Conservation (phyloP, 2,113 vertebrate genomes). For the Leucopternis melanops region DNA sequence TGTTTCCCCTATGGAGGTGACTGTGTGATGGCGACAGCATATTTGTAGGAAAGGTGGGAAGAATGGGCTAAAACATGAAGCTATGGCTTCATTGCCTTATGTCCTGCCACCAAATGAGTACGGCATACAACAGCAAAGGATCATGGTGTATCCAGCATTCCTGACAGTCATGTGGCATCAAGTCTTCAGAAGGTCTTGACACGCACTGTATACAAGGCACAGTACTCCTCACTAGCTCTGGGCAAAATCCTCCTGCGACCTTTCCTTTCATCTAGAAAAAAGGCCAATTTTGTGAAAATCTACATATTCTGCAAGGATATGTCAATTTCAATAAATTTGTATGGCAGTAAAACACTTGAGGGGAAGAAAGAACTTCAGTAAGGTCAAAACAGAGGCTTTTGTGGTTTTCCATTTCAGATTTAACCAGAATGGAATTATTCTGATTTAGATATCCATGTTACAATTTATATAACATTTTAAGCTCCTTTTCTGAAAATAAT, state of each 20-base stretch:
- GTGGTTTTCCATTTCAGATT: background rate
- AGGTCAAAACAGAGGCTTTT: background rate
- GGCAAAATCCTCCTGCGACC: background rate
- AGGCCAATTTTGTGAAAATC: background rate
- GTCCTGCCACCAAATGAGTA: background rate
- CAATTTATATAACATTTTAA: background rate
- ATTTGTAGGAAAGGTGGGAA: background rate
- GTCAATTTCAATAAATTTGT: background rate
- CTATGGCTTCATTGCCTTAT: background rate
- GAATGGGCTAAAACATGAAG: background rate
- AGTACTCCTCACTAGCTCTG: background rate
- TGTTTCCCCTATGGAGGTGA: background rate
- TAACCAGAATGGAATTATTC: background rate
- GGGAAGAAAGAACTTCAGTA: background rate
- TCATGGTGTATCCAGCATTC: background rate
- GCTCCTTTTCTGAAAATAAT: background rate
- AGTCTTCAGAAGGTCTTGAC: background rate
- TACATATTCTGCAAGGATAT: background rate
- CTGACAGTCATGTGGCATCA: background rate
- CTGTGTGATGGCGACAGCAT: background rate
- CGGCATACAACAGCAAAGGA: background rate
- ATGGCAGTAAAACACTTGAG: background rate
- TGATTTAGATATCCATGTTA: background rate
- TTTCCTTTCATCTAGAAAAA: background rate
- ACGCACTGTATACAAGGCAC: rapidly evolving